phyloP scores from a whole-genome alignment of 1,140 invertebrate genomes.

The Macrosteles quadrilineatus region DNA sequence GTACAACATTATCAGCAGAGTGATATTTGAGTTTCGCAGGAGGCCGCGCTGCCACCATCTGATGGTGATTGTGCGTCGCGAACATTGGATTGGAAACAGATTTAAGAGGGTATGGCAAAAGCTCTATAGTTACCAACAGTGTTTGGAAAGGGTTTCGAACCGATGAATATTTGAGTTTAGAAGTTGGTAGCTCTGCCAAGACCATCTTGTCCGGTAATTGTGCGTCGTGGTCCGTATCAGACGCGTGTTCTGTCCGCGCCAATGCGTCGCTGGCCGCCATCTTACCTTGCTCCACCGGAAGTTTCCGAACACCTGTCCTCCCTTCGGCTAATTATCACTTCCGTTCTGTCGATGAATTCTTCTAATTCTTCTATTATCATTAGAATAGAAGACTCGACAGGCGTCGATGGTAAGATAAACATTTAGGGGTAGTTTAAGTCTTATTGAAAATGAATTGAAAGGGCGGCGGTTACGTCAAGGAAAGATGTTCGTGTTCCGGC shows the following conservation, averaged over 20 bases:
- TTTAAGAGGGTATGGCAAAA: too few relatives aligned
- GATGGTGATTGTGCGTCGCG: too few relatives aligned
- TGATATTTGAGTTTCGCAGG: too few relatives aligned
- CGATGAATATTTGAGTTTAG: not conserved
- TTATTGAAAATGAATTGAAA: not conserved
- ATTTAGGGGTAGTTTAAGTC: slow-evolving; percentile 6
- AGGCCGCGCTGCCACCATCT: too few relatives aligned
- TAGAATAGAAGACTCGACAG: slow-evolving; percentile 13
- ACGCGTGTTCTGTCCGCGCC: slow-evolving; percentile 4
- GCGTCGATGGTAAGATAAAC: not conserved
- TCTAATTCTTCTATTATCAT: slow-evolving; percentile 10
- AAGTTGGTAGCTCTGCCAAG: too few relatives aligned
- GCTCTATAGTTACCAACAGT: too few relatives aligned
- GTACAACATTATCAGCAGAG: too few relatives aligned
- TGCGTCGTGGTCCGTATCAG: not conserved
- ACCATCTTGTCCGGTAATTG: too few relatives aligned
- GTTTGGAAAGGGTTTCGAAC: too few relatives aligned
- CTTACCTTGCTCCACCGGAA: slow-evolving; percentile 14
- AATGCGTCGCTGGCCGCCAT: slow-evolving; percentile 9
- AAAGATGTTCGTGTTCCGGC: too few relatives aligned
- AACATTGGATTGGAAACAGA: too few relatives aligned
- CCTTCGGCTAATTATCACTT: slow-evolving; percentile 12
- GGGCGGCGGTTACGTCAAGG: not conserved
- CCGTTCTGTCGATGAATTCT: not conserved
- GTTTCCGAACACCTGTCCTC: not conserved